These are phyloP conservation scores for Euura lappo DNA, from an alignment of 1,140 invertebrate species.

Conservation along the genomic window DNA sequence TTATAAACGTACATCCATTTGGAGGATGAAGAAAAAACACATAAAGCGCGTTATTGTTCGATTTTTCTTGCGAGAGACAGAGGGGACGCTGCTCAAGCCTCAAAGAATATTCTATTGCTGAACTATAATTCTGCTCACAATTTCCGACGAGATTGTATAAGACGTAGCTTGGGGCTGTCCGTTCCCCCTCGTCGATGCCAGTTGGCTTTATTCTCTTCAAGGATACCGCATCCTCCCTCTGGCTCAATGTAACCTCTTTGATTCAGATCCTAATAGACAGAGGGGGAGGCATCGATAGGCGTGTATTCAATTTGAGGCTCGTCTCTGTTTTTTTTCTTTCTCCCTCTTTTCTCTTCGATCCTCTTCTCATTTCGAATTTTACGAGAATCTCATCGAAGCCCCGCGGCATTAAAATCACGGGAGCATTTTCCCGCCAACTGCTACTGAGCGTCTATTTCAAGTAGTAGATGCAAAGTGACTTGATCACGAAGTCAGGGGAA, in stretches of 20 bases:
- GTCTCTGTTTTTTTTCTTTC: neutral
- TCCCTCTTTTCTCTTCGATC: neutral
- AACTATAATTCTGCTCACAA: constrained; percentile 1
- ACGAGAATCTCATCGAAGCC: neutral
- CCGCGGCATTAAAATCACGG: neutral
- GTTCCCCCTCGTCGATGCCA: neutral
- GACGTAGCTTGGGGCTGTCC: neutral
- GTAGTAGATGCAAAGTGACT: neutral
- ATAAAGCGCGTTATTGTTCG: neutral
- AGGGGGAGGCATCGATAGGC: neutral
- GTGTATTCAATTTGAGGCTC: neutral
- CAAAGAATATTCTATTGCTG: neutral
- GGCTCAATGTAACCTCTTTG: neutral
- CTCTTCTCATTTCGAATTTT: neutral
- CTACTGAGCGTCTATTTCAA: neutral
- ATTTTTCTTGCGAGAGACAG: neutral
- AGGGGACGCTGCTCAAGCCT: neutral
- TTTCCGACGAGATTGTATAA: neutral
- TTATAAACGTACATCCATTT: too few relatives aligned
- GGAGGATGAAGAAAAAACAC: neutral
- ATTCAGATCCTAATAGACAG: neutral
- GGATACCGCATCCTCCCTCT: neutral
- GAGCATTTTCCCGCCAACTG: neutral
- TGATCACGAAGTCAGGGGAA: too few relatives aligned
- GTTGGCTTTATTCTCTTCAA: constrained; percentile 1